Evolutionary conservation across 1,140 invertebrate genomes (phyloP).

Genomic region (Galleria mellonella): DNA sequence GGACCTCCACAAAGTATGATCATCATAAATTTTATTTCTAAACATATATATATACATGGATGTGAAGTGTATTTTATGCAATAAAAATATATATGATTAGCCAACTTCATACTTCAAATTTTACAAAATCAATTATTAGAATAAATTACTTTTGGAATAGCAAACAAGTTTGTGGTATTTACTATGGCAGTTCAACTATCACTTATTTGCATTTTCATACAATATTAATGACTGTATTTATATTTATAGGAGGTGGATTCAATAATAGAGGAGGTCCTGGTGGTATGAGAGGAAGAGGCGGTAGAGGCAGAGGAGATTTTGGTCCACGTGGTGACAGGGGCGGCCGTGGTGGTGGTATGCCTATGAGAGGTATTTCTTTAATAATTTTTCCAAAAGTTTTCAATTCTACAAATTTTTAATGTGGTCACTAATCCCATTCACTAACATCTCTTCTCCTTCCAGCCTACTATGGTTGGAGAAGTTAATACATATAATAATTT

Average conservation of each 20-base stretch:
- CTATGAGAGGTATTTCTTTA: conserved; percentile 48
- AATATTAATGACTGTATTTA: conserved; percentile 6
- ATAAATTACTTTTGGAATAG: no score
- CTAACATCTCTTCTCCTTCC: no score
- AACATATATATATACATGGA: no score
- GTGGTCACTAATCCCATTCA: no score
- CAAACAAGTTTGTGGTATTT: no score
- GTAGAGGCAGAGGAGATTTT: conserved; percentile 56
- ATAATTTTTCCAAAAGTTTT: no score
- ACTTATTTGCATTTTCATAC: background rate
- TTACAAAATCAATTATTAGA: no score
- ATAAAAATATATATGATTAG: no score
- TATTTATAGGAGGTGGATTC: conserved; percentile 40
- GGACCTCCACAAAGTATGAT: conserved; percentile 52
- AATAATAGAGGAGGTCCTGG: conserved; percentile 57
- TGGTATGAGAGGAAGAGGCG: conserved; percentile 54
- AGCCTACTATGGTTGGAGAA: no score
- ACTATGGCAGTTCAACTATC: background rate
- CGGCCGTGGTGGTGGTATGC: conserved; percentile 46
- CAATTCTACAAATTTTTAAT: no score
- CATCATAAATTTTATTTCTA: background rate
- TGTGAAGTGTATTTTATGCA: no score
- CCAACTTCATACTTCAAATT: no score
- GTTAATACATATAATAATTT: background rate
- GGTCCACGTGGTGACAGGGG: conserved; percentile 46